Percentiles rank a stretch among this genome's conserved stretches.
These are phyloP conservation scores for Burhinus bistriatus DNA, from an alignment of 2,113 vertebrate genomes.

Conservation along the genomic window DNA sequence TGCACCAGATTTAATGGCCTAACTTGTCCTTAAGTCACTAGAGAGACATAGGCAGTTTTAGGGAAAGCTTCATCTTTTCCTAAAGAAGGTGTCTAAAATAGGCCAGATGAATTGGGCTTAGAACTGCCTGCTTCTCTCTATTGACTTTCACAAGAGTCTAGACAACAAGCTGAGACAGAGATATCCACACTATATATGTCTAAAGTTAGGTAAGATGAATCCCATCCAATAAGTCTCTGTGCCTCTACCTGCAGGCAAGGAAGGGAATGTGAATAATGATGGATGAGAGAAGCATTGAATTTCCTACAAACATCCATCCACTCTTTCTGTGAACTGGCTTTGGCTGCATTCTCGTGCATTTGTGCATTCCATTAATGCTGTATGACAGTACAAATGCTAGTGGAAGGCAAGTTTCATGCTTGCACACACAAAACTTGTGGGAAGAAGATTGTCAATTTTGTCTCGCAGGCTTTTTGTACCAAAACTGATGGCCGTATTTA, in stretches of 20 bases:
- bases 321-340: neutral
- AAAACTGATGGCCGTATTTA: constrained; percentile 54
- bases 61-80: constrained; percentile 26
- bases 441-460: constrained; percentile 50
- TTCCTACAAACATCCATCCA: constrained; percentile 45
- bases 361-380: neutral
- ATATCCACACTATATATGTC: constrained; percentile 40
- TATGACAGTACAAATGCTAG: neutral
- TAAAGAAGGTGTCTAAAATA: constrained; percentile 39
- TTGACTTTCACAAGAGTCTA: constrained; percentile 47
- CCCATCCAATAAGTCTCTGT: constrained; percentile 46
- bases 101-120: constrained; percentile 19
- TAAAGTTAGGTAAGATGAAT: constrained; percentile 62
- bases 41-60: constrained; percentile 36
- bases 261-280: constrained; percentile 61
- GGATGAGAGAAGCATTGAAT: constrained; percentile 52
- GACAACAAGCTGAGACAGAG: constrained; percentile 43
- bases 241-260: constrained; percentile 50
- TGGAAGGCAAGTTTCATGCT: constrained; percentile 31
- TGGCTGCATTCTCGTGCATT: neutral
- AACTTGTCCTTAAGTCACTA: neutral
- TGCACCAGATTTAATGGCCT: neutral
- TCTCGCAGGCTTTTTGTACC: constrained; percentile 13
- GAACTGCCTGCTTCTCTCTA: constrained; percentile 31
- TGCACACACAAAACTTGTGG: constrained; percentile 54